Percentiles rank a stretch among this genome's conserved stretches.
Evolutionary conservation across 2,888 invertebrate species (phyloP).

Genomic region (Dione juno): DNA sequence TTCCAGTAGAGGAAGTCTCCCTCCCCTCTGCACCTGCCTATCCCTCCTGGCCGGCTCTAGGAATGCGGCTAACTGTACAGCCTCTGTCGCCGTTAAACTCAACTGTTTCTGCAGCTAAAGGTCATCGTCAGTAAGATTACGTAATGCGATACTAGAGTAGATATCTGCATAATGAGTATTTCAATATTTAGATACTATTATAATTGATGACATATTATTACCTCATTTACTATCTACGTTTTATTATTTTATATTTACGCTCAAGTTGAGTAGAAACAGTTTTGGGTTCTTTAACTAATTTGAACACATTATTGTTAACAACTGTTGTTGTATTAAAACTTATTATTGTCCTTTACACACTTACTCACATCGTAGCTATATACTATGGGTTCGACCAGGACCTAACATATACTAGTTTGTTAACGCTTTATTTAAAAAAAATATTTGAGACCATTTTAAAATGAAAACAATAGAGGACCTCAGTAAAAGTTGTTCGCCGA

Average conservation of each 20-base stretch:
- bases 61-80: conserved; percentile 79
- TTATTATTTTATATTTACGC: not conserved
- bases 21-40: conserved; percentile 57
- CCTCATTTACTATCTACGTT: not conserved
- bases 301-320: not conserved
- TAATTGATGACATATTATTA: not conserved
- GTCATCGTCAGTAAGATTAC: conserved; percentile 60
- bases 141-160: conserved; percentile 56
- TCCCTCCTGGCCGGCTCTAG: conserved; percentile 62
- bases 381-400: not conserved
- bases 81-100: conserved; percentile 74
- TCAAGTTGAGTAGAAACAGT: not conserved
- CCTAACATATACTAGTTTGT: not conserved
- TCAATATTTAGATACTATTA: conserved; percentile 13
- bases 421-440: not conserved
- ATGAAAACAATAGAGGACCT: not conserved
- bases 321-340: not conserved
- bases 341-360: not conserved
- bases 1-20: conserved; percentile 55
- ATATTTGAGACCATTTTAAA: not conserved
- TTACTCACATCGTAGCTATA: not conserved
- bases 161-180: conserved; percentile 52
- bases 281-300: not conserved
- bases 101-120: conserved; percentile 67
- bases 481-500: not conserved